Percentiles rank a stretch among this genome's conserved stretches.
Evolutionary conservation across 2,113 vertebrate species (phyloP).

Genomic region (Ctenomys sociabilis): DNA sequence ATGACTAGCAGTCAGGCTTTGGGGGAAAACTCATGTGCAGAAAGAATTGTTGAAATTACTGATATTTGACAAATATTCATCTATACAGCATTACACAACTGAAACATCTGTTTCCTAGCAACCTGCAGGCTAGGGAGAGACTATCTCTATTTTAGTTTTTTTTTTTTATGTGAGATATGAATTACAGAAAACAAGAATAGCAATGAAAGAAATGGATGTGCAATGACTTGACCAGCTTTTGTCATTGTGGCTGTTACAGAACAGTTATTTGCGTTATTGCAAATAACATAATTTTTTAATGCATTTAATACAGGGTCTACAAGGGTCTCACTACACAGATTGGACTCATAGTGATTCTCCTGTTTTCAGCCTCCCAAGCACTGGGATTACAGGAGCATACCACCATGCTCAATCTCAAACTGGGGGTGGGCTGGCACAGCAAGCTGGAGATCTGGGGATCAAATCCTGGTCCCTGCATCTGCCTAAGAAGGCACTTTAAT

Average conservation of each 20-base stretch:
- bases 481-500: too few species aligned
- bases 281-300: background rate
- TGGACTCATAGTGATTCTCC: too few species aligned
- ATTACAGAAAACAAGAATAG: background rate
- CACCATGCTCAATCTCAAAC: too few species aligned
- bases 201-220: too few species aligned
- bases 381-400: too few species aligned
- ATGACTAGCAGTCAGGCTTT: accelerated
- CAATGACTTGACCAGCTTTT: background rate
- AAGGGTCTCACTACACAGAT: too few species aligned
- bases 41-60: background rate
- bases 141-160: background rate
- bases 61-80: background rate
- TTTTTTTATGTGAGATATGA: background rate
- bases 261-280: background rate
- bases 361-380: too few species aligned
- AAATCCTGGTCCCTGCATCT: too few species aligned
- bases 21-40: background rate
- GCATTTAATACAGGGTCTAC: too few species aligned
- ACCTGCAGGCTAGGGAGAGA: background rate
- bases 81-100: background rate
- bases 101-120: constrained; percentile 48
- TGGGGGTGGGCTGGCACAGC: too few species aligned
- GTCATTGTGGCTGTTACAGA: accelerated
- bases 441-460: too few species aligned